phyloP scores from a whole-genome alignment of 2,888 invertebrate genomes.

The Sphinx pinastri region DNA sequence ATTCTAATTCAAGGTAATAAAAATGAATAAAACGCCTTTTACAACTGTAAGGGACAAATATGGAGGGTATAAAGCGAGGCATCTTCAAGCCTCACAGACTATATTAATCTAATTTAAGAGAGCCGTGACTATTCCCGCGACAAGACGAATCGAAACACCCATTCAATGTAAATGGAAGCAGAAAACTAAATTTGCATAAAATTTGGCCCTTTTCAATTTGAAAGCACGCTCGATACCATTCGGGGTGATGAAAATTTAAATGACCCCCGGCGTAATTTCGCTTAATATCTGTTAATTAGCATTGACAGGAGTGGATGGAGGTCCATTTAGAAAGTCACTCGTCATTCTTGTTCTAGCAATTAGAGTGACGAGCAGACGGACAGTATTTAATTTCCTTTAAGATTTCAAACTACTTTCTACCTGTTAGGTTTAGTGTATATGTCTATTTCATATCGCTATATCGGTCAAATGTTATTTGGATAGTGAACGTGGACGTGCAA shows the following conservation, averaged over 20 bases:
- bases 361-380: background rate
- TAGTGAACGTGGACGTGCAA: too few relatives aligned
- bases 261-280: conserved; percentile 51
- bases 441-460: too few relatives aligned
- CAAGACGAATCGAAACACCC: conserved; percentile 33
- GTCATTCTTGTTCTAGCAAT: conserved; percentile 14
- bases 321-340: conserved; percentile 3
- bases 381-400: background rate
- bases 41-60: too few relatives aligned
- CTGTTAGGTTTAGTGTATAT: background rate
- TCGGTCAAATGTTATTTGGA: too few relatives aligned
- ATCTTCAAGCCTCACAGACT: background rate
- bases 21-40: too few relatives aligned
- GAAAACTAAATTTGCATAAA: conserved; percentile 49
- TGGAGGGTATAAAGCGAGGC: too few relatives aligned
- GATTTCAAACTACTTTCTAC: background rate
- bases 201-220: conserved; percentile 50
- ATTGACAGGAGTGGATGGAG: conserved; percentile 33
- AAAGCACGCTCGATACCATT: conserved; percentile 41
- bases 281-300: conserved; percentile 55
- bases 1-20: too few relatives aligned
- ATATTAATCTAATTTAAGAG: conserved; percentile 21
- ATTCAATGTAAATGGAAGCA: conserved; percentile 46
- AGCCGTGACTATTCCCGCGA: conserved; percentile 4
- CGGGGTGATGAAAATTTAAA: conserved; percentile 57